These are phyloP conservation scores for Vulpes vulpes DNA, from an alignment of 2,113 vertebrate genomes.

Conservation along the genomic window DNA sequence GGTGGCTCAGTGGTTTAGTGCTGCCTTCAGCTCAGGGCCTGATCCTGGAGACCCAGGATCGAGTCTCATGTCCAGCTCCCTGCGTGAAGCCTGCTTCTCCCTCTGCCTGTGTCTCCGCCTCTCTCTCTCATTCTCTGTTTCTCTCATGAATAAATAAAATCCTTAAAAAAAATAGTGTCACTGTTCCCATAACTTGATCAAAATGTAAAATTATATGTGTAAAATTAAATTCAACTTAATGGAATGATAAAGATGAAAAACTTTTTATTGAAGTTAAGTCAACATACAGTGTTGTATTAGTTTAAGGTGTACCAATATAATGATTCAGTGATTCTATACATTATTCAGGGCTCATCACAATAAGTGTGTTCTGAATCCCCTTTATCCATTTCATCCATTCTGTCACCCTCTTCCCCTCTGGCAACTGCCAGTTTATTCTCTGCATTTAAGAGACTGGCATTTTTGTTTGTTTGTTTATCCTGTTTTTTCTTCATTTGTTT, in stretches of 20 bases:
- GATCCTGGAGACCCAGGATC: no score
- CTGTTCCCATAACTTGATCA: neutral
- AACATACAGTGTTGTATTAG: neutral
- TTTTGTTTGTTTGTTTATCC: neutral
- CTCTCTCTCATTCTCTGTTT: no score
- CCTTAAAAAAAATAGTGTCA: neutral
- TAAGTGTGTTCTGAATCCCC: neutral
- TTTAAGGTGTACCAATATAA: neutral
- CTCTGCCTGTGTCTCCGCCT: no score
- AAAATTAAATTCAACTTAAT: neutral
- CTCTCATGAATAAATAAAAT: no score
- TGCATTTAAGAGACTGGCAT: neutral
- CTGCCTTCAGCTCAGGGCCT: no score
- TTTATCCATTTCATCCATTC: neutral
- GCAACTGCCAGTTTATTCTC: neutral
- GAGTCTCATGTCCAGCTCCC: no score
- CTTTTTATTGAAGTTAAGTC: neutral
- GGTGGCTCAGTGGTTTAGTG: no score
- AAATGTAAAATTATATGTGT: neutral
- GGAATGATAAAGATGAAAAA: neutral
- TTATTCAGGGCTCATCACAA: neutral
- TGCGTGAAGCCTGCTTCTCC: no score
- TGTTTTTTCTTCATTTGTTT: neutral
- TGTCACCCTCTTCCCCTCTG: neutral
- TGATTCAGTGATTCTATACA: neutral